phyloP scores from a whole-genome alignment of 2,888 invertebrate genomes.

The Zaprionus lineosus region DNA sequence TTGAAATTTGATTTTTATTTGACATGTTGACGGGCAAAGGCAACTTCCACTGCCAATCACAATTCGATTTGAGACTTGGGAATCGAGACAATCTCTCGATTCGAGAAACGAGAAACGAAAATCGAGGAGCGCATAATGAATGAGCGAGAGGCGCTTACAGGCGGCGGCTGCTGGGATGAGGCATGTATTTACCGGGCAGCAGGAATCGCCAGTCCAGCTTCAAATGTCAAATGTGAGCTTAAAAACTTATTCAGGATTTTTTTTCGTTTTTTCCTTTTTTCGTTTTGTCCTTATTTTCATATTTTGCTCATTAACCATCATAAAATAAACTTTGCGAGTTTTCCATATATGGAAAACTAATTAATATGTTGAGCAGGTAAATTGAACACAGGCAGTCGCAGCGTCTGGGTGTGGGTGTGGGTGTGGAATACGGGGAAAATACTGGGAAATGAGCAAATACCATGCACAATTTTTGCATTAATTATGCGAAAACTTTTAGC shows the following conservation, averaged over 20 bases:
- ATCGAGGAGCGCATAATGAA: no score
- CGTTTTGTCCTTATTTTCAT: constrained; percentile 3
- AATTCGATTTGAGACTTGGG: constrained; percentile 7
- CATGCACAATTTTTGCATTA: constrained; percentile 66
- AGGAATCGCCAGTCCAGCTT: constrained; percentile 3
- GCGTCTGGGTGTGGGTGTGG: not conserved
- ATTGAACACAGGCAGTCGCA: constrained; percentile 33
- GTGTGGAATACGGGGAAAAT: not conserved
- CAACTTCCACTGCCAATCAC: constrained; percentile 36
- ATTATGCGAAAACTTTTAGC: constrained; percentile 70
- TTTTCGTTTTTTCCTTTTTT: not conserved
- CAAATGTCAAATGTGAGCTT: constrained; percentile 36
- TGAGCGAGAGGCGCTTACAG: no score
- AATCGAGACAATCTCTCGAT: no score
- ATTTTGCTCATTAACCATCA: constrained; percentile 56
- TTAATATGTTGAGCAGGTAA: constrained; percentile 68
- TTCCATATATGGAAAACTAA: constrained; percentile 55
- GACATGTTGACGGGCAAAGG: constrained; percentile 69
- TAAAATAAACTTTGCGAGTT: constrained; percentile 4
- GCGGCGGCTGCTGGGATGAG: not conserved
- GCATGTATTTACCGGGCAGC: not conserved
- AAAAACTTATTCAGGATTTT: constrained; percentile 25
- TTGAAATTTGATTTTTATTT: constrained; percentile 79
- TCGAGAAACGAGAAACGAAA: not conserved
- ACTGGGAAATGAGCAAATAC: constrained; percentile 38